A percentile compares a stretch with the other conserved stretches of the same genome.
phyloP scores from a whole-genome alignment of 2,113 vertebrate genomes.

The Ictalurus punctatus region DNA sequence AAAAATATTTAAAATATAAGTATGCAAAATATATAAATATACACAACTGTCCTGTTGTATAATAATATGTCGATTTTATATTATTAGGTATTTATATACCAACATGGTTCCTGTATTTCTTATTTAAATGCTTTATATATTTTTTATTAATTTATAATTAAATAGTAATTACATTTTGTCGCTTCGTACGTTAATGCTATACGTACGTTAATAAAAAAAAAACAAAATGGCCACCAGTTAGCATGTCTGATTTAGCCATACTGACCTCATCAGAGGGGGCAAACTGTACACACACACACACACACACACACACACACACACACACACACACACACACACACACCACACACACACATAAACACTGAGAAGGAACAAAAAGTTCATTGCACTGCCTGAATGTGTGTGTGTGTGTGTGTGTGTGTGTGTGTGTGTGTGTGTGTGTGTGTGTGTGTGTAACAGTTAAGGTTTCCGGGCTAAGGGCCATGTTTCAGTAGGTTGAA shows the following conservation, averaged over 20 bases:
- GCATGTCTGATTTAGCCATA: not conserved
- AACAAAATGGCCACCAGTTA: not conserved
- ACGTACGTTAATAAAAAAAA: no score
- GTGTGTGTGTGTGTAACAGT: slow-evolving; percentile 26
- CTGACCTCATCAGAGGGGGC: not conserved
- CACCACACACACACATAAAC: not conserved
- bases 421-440: slow-evolving; percentile 25
- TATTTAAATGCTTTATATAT: not conserved
- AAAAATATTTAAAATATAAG: not conserved
- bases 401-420: slow-evolving; percentile 27
- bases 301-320: slow-evolving; percentile 19
- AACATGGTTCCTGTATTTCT: not conserved
- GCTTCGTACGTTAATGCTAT: no score
- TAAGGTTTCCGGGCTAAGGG: slow-evolving; percentile 49
- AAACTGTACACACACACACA: slow-evolving; percentile 18
- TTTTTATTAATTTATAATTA: not conserved
- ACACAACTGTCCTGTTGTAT: not conserved
- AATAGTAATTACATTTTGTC: not conserved
- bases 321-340: not conserved
- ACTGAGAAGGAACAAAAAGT: not conserved
- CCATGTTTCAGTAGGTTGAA: slow-evolving; percentile 60
- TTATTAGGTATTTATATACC: not conserved
- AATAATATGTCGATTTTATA: not conserved
- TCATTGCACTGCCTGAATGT: slow-evolving; percentile 15
- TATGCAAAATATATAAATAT: not conserved